These are phyloP conservation scores for Pristionchus fissidentatus DNA, from an alignment of 2,888 invertebrate genomes.

Conservation along the genomic window DNA sequence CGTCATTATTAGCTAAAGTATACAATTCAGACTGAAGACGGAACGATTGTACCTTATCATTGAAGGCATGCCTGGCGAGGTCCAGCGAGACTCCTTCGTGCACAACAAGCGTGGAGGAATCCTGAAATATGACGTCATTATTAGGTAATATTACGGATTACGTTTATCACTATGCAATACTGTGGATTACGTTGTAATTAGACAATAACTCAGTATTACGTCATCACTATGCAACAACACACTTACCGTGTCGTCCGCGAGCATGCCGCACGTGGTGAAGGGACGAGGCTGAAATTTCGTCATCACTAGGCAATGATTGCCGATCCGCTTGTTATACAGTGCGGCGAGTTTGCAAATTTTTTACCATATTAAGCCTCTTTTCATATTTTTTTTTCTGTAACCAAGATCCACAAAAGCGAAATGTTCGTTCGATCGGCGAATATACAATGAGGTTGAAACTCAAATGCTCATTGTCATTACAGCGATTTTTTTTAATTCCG, in stretches of 20 bases:
- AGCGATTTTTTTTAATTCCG: too few relatives aligned
- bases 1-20: too few relatives aligned
- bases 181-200: not conserved
- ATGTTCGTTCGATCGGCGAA: too few relatives aligned
- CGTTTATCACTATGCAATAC: not conserved
- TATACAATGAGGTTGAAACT: too few relatives aligned
- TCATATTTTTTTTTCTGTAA: too few relatives aligned
- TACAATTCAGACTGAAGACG: too few relatives aligned
- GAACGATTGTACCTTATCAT: not conserved
- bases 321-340: too few relatives aligned
- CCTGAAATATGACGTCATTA: not conserved
- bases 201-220: not conserved
- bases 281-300: not conserved
- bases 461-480: too few relatives aligned
- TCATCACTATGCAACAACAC: not conserved
- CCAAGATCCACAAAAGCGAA: too few relatives aligned
- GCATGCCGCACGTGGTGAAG: slow-evolving; percentile 3
- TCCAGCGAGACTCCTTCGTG: slow-evolving; percentile 10
- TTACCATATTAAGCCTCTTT: too few relatives aligned
- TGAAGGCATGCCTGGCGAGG: slow-evolving; percentile 2
- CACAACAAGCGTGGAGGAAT: not conserved
- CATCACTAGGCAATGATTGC: not conserved
- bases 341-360: too few relatives aligned
- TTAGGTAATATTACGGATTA: not conserved
- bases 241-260: not conserved